Evolutionary conservation across 2,797 vertebrate genomes (phyloP).

Genomic region (Scyliorhinus canicula): DNA sequence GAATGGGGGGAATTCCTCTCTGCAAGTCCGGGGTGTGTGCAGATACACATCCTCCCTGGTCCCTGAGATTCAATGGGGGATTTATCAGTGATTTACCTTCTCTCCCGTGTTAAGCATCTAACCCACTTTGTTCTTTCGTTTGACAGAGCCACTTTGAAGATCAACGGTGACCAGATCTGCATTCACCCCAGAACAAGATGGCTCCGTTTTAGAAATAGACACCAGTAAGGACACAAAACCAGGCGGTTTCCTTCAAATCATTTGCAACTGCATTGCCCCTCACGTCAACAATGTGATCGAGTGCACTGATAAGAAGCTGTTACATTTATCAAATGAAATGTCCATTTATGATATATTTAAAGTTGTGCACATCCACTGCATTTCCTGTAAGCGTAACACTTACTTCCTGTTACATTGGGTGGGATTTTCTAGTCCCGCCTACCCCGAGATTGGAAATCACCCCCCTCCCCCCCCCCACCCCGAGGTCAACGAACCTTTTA

Average conservation of each 20-base stretch:
- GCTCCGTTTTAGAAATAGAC: background rate
- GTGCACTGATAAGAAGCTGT: background rate
- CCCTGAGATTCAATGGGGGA: background rate
- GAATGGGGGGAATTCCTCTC: background rate
- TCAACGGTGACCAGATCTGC: constrained; percentile 1
- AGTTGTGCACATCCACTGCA: background rate
- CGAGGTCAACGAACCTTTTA: too few species aligned
- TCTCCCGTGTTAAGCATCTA: background rate
- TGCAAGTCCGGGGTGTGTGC: background rate
- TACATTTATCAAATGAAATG: background rate
- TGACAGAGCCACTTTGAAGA: constrained; percentile 32
- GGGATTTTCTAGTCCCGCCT: too few species aligned
- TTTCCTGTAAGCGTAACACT: background rate
- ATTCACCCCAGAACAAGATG: constrained; percentile 31
- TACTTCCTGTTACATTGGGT: background rate
- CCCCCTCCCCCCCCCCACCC: too few species aligned
- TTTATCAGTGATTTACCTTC: background rate
- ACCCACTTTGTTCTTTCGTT: background rate
- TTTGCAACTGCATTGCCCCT: background rate
- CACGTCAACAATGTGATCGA: background rate
- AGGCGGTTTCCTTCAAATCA: background rate
- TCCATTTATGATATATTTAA: background rate
- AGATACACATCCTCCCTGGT: background rate
- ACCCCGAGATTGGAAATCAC: too few species aligned
- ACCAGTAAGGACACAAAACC: background rate